These are phyloP conservation scores for Willowsia nigromaculata DNA, from an alignment of 2,888 invertebrate species.

Conservation along the genomic window DNA sequence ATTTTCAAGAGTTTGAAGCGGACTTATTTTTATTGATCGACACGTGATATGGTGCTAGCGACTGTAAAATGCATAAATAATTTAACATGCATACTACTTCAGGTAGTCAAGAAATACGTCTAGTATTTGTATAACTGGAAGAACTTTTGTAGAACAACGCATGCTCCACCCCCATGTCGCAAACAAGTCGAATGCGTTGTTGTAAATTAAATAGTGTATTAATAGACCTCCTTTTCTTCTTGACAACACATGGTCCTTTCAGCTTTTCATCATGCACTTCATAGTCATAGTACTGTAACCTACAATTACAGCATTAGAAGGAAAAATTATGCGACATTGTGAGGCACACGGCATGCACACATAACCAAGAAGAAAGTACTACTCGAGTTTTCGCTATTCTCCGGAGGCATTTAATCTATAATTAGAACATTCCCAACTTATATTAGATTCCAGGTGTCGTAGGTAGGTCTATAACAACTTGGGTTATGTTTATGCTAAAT, in stretches of 20 bases:
- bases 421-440: not conserved
- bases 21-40: not conserved
- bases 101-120: not conserved
- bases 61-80: constrained; percentile 3
- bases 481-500: not conserved
- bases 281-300: no score
- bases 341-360: not conserved
- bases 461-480: not conserved
- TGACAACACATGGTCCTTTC: not conserved
- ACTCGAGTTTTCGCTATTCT: not conserved
- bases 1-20: not conserved
- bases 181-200: not conserved
- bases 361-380: not conserved
- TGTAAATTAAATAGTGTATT: not conserved
- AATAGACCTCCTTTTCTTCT: not conserved
- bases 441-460: not conserved
- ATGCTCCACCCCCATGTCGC: not conserved
- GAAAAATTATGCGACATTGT: not conserved
- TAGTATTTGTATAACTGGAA: not conserved
- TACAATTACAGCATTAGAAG: not conserved
- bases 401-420: not conserved
- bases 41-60: not conserved
- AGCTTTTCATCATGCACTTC: not conserved
- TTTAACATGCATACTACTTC: not conserved
- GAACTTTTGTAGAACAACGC: not conserved